phyloP scores from a whole-genome alignment of 2,113 vertebrate species.

The Thalassarche chlororhynchos region DNA sequence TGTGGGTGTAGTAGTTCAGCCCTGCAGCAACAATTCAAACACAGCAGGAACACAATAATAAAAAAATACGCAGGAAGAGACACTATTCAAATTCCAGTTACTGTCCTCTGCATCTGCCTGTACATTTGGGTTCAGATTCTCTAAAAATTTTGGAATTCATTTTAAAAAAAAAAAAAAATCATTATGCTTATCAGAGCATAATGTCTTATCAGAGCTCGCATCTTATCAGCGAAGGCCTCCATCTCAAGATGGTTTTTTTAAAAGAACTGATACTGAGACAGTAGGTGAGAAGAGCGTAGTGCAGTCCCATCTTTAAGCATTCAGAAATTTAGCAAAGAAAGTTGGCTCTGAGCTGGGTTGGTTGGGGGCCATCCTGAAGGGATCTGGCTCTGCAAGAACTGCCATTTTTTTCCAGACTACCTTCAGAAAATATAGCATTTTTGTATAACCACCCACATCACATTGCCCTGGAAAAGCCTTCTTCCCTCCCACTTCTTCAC shows the following conservation, averaged over 20 bases:
- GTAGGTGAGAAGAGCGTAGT: not conserved
- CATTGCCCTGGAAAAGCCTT: not conserved
- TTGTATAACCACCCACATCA: not conserved
- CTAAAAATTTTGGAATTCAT: not conserved
- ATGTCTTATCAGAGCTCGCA: not conserved
- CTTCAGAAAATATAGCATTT: not conserved
- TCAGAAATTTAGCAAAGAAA: not conserved
- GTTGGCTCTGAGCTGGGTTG: not conserved
- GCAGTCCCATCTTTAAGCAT: not conserved
- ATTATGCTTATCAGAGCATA: not conserved
- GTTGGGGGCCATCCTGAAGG: not conserved
- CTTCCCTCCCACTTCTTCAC: not conserved
- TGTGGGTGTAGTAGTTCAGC: not conserved
- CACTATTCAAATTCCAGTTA: not conserved
- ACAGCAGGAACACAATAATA: not conserved
- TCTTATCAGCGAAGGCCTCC: not conserved
- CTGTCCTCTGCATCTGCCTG: not conserved
- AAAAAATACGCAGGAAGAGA: not conserved
- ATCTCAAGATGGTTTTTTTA: not conserved
- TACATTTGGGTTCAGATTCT: not conserved
- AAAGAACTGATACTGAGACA: not conserved
- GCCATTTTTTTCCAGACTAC: not conserved
- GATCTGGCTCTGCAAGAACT: not conserved
- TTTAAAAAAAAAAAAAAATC: not conserved
- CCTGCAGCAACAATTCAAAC: not conserved